Evolutionary conservation across 2,888 invertebrate species (phyloP).

Genomic region (Operophtera brumata): DNA sequence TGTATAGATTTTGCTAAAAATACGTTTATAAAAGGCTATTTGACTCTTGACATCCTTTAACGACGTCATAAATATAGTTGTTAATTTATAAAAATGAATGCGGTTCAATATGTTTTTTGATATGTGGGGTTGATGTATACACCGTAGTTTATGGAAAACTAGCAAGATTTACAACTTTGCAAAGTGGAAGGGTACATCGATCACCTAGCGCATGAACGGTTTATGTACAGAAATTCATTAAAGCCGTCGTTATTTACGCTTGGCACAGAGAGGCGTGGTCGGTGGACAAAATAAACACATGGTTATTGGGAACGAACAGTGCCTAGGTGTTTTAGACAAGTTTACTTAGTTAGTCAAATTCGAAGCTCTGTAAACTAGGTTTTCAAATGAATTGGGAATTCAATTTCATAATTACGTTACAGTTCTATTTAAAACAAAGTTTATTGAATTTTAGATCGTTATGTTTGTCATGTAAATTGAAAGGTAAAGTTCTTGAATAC

Average conservation of each 20-base stretch:
- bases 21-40: too few species aligned
- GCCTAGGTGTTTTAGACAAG: constrained; percentile 25
- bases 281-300: constrained; percentile 55
- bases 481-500: not conserved
- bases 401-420: not conserved
- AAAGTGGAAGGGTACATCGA: constrained; percentile 8
- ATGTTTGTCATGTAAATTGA: too few species aligned
- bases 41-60: too few species aligned
- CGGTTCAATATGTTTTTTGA: too few species aligned
- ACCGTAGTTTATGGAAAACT: not conserved
- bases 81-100: too few species aligned
- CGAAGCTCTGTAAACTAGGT: constrained; percentile 13
- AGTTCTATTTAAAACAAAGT: not conserved
- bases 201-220: constrained; percentile 26
- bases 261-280: constrained; percentile 25
- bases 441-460: not conserved
- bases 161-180: constrained; percentile 1
- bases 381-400: constrained; percentile 11
- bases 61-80: too few species aligned
- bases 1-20: too few species aligned
- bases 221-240: constrained; percentile 38
- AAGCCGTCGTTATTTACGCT: constrained; percentile 36
- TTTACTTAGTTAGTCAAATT: constrained; percentile 17
- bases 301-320: constrained; percentile 46
- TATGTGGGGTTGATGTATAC: too few species aligned